Conservation (phyloP, 2,113 vertebrate genomes). For the Aepyceros melampus region DNA sequence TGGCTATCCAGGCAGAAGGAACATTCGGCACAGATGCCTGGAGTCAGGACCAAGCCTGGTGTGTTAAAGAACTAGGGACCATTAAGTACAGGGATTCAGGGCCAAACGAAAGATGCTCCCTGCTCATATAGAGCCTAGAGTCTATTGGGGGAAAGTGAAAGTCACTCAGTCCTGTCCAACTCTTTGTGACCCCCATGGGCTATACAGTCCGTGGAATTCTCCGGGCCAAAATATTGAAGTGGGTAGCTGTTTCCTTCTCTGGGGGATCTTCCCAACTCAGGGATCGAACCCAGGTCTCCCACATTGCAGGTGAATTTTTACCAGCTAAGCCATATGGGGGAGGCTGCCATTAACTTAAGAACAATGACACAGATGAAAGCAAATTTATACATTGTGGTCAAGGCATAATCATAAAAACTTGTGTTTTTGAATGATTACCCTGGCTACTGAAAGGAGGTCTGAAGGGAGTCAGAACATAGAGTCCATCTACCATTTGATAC, state of each 20-base stretch:
- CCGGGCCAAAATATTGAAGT: background rate
- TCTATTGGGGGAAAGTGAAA: background rate
- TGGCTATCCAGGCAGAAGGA: background rate
- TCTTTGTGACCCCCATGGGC: background rate
- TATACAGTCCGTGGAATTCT: background rate
- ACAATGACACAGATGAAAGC: background rate
- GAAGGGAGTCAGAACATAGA: background rate
- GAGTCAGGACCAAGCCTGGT: background rate
- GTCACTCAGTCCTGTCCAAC: background rate
- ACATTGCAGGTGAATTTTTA: background rate
- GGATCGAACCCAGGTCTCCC: background rate
- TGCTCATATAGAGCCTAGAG: no score
- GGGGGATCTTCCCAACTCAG: background rate
- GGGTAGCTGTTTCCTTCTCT: background rate
- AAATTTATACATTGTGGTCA: background rate
- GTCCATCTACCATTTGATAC: fast-evolving
- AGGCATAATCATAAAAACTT: background rate
- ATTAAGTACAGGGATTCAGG: background rate
- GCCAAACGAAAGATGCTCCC: background rate
- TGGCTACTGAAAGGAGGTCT: background rate
- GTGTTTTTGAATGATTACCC: background rate
- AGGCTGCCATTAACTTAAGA: background rate
- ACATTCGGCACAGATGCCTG: background rate
- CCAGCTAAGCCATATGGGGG: background rate
- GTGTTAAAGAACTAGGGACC: background rate